Conservation (phyloP, 2,797 vertebrate genomes). For the Tolypeutes matacus region DNA sequence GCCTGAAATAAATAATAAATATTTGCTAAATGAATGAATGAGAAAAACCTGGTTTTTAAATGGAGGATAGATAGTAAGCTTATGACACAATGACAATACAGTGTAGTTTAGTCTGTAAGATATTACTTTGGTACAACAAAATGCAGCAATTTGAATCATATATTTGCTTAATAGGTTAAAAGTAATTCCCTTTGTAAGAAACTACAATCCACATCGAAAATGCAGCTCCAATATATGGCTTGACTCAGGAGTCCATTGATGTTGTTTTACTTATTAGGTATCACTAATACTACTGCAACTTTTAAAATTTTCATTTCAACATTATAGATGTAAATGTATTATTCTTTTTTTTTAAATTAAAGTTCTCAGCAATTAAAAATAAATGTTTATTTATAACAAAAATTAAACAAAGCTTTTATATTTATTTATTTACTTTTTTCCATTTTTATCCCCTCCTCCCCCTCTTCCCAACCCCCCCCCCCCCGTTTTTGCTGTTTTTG, state of each 20-base stretch:
- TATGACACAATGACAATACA: no score
- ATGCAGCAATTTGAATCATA: background rate
- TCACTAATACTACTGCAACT: background rate
- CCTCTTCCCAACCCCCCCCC: no score
- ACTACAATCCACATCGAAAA: background rate
- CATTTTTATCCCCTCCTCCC: no score
- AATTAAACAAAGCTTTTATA: no score
- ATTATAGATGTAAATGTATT: background rate
- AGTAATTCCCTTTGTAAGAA: background rate
- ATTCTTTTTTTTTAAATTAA: no score
- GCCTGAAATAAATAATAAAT: background rate
- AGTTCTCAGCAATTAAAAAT: no score
- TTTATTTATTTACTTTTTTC: no score
- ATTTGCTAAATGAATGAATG: background rate
- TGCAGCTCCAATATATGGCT: background rate
- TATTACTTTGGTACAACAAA: background rate
- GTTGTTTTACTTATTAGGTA: background rate
- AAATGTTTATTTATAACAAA: no score
- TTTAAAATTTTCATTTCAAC: background rate
- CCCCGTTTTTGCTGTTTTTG: no score
- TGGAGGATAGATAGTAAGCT: background rate
- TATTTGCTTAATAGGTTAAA: constrained; percentile 6
- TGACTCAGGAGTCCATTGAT: background rate
- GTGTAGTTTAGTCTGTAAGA: background rate
- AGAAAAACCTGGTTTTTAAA: background rate